Evolutionary conservation across 2,113 vertebrate genomes (phyloP).

Genomic region (Oncorhynchus clarkii): DNA sequence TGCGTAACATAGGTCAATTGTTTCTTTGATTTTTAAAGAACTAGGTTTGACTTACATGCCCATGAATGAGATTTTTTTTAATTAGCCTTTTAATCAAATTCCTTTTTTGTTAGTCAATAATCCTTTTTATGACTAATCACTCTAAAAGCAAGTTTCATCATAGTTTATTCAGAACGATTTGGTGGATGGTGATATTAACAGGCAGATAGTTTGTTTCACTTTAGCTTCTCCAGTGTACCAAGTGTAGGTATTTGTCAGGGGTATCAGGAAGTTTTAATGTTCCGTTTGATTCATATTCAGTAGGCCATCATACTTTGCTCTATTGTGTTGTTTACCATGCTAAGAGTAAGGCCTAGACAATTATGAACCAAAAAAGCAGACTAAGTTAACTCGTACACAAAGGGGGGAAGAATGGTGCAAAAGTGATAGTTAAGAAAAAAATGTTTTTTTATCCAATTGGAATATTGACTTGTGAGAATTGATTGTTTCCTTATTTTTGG

Average conservation of each 20-base stretch:
- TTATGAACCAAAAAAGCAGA: constrained; percentile 43
- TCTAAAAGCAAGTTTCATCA: neutral
- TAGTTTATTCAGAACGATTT: constrained; percentile 3
- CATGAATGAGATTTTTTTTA: constrained; percentile 40
- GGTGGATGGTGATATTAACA: neutral
- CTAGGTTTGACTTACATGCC: constrained; percentile 31
- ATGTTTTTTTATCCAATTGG: constrained; percentile 30
- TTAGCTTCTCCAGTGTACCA: constrained; percentile 29
- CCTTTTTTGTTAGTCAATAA: neutral
- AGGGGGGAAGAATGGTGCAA: constrained; percentile 31
- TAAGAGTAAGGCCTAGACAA: constrained; percentile 48
- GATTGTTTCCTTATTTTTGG: constrained; percentile 37
- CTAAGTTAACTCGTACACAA: constrained; percentile 17
- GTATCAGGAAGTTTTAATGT: constrained; percentile 29
- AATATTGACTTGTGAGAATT: constrained; percentile 47
- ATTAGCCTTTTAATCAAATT: constrained; percentile 10
- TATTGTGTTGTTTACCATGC: constrained; percentile 38
- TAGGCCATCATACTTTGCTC: constrained; percentile 13
- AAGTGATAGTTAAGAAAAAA: constrained; percentile 16
- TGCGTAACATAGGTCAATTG: neutral
- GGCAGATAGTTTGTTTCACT: constrained; percentile 12
- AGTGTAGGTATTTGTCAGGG: constrained; percentile 4
- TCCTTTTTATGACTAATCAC: neutral
- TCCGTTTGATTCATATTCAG: constrained; percentile 21
- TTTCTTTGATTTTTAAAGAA: constrained; percentile 5